Percentiles rank a stretch among this genome's conserved stretches.
These are phyloP conservation scores for Falcaria lacertinaria DNA, from an alignment of 2,888 invertebrate genomes.

Conservation along the genomic window DNA sequence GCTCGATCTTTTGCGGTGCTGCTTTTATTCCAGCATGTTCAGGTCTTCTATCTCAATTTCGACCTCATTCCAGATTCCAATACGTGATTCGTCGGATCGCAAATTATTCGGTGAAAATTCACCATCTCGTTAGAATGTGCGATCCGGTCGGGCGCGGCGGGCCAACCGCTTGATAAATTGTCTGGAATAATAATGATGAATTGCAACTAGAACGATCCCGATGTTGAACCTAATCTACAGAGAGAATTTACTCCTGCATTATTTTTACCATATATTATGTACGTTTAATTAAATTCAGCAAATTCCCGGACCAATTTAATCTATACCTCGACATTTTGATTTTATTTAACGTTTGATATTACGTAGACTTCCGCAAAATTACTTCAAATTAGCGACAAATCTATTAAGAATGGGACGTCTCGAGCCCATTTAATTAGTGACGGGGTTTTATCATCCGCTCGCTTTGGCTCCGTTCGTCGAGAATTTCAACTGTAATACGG, in stretches of 20 bases:
- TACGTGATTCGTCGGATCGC: slow-evolving; percentile 79
- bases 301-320: neutral
- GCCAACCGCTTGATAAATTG: slow-evolving; percentile 80
- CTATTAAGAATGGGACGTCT: slow-evolving; percentile 71
- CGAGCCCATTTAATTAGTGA: slow-evolving; percentile 75
- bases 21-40: slow-evolving; percentile 57
- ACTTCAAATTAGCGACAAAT: slow-evolving; percentile 74
- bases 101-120: slow-evolving; percentile 80
- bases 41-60: slow-evolving; percentile 77
- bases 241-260: slow-evolving; percentile 42
- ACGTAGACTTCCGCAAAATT: slow-evolving; percentile 51
- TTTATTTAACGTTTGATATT: slow-evolving; percentile 56
- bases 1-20: slow-evolving; percentile 14
- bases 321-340: slow-evolving; percentile 22
- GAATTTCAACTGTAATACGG: slow-evolving; percentile 62
- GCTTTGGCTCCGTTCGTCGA: slow-evolving; percentile 61
- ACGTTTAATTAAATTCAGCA: neutral
- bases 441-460: slow-evolving; percentile 71
- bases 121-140: slow-evolving; percentile 80
- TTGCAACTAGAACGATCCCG: slow-evolving; percentile 71
- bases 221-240: slow-evolving; percentile 68
- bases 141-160: slow-evolving; percentile 69
- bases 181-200: slow-evolving; percentile 81
- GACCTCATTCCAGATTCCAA: slow-evolving; percentile 75
- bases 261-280: slow-evolving; percentile 7